Conservation (phyloP, 2,113 vertebrate genomes). For the Stegostoma tigrinum region DNA sequence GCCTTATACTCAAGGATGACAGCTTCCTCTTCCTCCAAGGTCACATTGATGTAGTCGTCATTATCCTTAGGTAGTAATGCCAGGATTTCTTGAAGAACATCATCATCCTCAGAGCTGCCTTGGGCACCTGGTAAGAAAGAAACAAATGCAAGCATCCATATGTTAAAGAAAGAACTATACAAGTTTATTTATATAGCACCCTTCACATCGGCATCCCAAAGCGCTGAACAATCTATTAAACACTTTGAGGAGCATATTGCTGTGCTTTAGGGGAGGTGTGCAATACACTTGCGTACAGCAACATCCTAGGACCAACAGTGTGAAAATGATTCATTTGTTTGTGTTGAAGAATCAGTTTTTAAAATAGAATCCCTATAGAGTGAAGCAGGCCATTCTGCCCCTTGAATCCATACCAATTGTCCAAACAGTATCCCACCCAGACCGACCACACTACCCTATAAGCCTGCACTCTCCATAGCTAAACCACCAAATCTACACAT, state of each 20-base stretch:
- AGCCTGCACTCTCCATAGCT: no score
- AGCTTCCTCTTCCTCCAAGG: neutral
- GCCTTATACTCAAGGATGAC: neutral
- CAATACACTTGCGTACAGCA: neutral
- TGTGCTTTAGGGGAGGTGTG: neutral
- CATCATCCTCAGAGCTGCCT: neutral
- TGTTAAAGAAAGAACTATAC: neutral
- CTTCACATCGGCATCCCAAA: neutral
- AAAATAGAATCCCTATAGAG: no score
- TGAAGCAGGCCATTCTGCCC: no score
- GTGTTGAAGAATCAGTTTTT: neutral
- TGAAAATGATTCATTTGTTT: neutral
- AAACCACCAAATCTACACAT: no score
- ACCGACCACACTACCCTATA: no score
- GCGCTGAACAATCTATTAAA: neutral
- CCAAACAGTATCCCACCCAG: no score
- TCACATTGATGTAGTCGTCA: neutral
- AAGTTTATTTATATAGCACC: neutral
- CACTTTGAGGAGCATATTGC: neutral
- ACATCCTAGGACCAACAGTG: neutral
- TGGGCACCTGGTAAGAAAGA: conserved; percentile 5
- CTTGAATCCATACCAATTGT: no score
- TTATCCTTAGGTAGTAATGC: neutral
- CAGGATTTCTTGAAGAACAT: neutral
- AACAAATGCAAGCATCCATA: neutral